Evolutionary conservation across 2,797 vertebrate species (phyloP).

Genomic region (Sebastes iracundus): DNA sequence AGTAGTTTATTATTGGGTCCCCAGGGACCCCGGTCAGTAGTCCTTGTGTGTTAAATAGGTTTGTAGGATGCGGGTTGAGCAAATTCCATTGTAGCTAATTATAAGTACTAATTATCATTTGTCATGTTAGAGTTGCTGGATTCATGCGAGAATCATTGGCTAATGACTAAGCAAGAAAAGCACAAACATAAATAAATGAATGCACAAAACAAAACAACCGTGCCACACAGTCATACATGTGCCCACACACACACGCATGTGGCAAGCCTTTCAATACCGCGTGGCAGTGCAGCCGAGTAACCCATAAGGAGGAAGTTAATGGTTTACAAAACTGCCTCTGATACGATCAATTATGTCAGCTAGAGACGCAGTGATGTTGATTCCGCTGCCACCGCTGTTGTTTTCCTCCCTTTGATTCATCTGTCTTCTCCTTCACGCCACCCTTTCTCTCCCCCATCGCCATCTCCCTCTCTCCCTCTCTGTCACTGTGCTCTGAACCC

Average conservation of each 20-base stretch:
- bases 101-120: neutral
- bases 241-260: neutral
- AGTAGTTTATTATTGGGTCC: no score
- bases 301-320: slow-evolving; percentile 56
- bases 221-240: neutral
- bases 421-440: slow-evolving; percentile 66
- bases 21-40: no score
- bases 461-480: slow-evolving; percentile 61
- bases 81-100: neutral
- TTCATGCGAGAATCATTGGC: neutral
- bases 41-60: no score
- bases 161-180: slow-evolving; percentile 2
- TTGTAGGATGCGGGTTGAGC: neutral
- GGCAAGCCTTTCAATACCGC: slow-evolving; percentile 5
- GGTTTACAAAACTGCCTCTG: slow-evolving; percentile 70
- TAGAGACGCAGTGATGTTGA: slow-evolving; percentile 62
- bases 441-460: slow-evolving; percentile 45
- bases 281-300: slow-evolving; percentile 15
- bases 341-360: slow-evolving; percentile 74
- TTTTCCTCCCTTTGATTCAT: slow-evolving; percentile 71
- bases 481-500: slow-evolving; percentile 73
- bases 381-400: slow-evolving; percentile 59
- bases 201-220: neutral
- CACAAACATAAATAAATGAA: neutral
- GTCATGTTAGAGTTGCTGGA: neutral